Evolutionary conservation across 2,888 invertebrate species (phyloP).

Genomic region (Euzophera pinguis): DNA sequence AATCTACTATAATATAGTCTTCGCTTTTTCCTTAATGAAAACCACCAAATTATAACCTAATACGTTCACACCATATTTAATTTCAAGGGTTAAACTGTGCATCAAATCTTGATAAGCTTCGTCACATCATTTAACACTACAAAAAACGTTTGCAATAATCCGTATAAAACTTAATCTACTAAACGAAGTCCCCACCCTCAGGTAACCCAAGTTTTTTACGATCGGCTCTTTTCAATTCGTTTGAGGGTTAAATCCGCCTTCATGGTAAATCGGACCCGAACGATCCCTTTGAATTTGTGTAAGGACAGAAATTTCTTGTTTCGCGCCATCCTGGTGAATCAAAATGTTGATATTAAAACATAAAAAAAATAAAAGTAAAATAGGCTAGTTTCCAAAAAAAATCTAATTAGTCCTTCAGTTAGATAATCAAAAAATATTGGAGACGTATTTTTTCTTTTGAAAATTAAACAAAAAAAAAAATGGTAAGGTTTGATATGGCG

Average conservation of each 20-base stretch:
- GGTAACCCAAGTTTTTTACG: conserved; percentile 52
- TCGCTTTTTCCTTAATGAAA: neutral
- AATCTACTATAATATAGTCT: no score
- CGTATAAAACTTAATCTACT: conserved; percentile 37
- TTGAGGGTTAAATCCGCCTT: conserved; percentile 61
- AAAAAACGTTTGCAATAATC: conserved; percentile 21
- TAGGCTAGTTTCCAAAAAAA: neutral
- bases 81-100: conserved; percentile 15
- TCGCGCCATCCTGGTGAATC: conserved; percentile 42
- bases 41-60: neutral
- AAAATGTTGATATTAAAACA: conserved; percentile 16
- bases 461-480: no score
- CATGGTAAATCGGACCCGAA: conserved; percentile 52
- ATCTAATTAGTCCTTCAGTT: no score
- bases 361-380: neutral
- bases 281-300: conserved; percentile 53
- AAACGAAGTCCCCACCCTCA: conserved; percentile 37
- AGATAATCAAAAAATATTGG: no score
- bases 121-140: conserved; percentile 4
- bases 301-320: conserved; percentile 45
- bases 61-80: conserved; percentile 18
- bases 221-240: conserved; percentile 39
- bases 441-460: no score
- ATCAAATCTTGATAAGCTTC: conserved; percentile 9
- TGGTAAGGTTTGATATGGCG: no score